Percentiles rank a stretch among this genome's conserved stretches.
Conservation (phyloP, 1,140 invertebrate genomes). For the Cotesia chilonis region DNA sequence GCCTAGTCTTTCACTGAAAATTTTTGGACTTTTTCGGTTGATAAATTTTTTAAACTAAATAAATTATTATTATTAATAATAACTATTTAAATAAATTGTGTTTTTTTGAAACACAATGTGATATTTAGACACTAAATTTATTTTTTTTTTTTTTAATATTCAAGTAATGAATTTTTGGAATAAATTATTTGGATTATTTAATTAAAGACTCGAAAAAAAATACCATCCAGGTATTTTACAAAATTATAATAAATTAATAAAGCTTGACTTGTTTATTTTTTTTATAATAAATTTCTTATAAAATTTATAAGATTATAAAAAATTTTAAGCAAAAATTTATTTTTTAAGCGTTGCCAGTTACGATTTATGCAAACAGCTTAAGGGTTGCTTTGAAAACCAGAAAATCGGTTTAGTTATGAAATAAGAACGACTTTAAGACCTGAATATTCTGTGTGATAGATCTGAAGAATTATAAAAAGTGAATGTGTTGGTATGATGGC, state of each 20-base stretch:
- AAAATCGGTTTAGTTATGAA: too few relatives aligned
- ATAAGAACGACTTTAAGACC: too few relatives aligned
- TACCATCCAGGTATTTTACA: constrained; percentile 54
- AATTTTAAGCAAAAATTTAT: constrained; percentile 4
- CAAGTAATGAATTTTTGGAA: constrained; percentile 26
- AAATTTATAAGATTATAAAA: constrained; percentile 21
- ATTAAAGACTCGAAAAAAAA: constrained; percentile 30
- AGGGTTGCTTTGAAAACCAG: neutral
- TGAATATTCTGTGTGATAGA: constrained; percentile 18
- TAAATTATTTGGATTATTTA: constrained; percentile 16
- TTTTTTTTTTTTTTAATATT: constrained; percentile 33
- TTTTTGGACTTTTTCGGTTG: constrained; percentile 25
- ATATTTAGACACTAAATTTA: constrained; percentile 61
- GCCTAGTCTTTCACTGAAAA: constrained; percentile 36
- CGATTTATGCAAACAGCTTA: constrained; percentile 3
- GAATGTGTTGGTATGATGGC: constrained; percentile 3
- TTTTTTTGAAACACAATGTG: constrained; percentile 47
- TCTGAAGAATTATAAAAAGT: neutral
- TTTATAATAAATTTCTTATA: constrained; percentile 47
- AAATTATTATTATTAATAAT: constrained; percentile 37
- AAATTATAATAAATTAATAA: constrained; percentile 29
- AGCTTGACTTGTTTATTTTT: constrained; percentile 57
- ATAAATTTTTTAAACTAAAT: constrained; percentile 37
- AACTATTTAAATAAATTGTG: constrained; percentile 42
- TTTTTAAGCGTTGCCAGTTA: constrained; percentile 24